Conservation (phyloP, 2,888 invertebrate species). For the Latheticus oryzae region DNA sequence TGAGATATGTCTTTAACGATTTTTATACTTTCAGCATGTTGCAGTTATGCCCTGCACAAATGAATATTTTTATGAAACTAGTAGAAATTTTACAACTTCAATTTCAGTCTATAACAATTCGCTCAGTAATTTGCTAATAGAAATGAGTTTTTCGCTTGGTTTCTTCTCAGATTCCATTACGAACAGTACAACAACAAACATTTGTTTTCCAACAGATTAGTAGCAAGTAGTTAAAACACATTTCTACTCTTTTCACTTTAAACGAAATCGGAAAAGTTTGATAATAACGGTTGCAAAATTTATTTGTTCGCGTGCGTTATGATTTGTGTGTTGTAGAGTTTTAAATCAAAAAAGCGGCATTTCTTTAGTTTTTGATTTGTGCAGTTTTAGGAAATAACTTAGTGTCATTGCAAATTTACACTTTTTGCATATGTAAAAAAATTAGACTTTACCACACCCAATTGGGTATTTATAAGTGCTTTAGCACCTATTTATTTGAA, state of each 20-base stretch:
- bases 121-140: no score
- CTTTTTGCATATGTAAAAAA: constrained; percentile 15
- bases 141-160: no score
- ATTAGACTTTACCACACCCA: constrained; percentile 6
- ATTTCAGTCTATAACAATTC: no score
- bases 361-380: constrained; percentile 30
- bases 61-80: no score
- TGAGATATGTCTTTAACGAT: no score
- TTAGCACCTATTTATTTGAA: constrained; percentile 16
- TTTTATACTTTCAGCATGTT: no score
- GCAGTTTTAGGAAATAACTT: constrained; percentile 31
- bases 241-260: constrained; percentile 1
- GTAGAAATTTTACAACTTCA: no score
- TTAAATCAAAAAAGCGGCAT: constrained; percentile 31
- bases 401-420: constrained; percentile 12
- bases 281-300: constrained; percentile 29
- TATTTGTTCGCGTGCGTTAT: constrained; percentile 34
- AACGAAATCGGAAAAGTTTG: constrained; percentile 15
- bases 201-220: no score
- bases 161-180: no score
- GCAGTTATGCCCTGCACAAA: no score
- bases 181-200: no score
- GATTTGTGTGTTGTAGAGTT: constrained; percentile 18
- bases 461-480: constrained; percentile 22
- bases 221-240: no score